Evolutionary conservation across 2,113 vertebrate species (phyloP).

Genomic region (Campylorhamphus procurvoides): DNA sequence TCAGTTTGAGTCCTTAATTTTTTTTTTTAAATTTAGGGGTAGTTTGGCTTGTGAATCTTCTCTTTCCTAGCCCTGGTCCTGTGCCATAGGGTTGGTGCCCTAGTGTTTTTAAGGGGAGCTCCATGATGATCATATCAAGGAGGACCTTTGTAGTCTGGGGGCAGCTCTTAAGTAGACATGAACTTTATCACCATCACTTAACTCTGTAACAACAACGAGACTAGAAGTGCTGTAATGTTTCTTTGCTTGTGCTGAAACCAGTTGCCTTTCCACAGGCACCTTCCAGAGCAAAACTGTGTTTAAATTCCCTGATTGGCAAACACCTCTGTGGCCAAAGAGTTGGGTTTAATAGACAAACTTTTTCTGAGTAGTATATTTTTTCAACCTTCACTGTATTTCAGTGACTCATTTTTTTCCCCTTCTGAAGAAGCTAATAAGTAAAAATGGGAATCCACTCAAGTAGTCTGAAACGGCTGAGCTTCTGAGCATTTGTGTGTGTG

Average conservation of each 20-base stretch:
- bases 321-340: not conserved
- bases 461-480: not conserved
- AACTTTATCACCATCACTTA: not conserved
- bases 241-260: not conserved
- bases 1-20: not conserved
- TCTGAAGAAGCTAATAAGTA: constrained; percentile 19
- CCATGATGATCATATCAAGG: not conserved
- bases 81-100: not conserved
- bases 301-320: not conserved
- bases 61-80: not conserved
- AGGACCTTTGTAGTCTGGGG: not conserved
- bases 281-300: not conserved
- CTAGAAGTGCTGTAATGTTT: not conserved
- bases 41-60: not conserved
- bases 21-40: not conserved
- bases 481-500: not conserved
- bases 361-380: not conserved
- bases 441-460: constrained; percentile 14
- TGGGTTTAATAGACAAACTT: not conserved
- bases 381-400: not conserved
- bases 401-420: not conserved
- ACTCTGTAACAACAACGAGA: not conserved
- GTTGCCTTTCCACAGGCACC: not conserved
- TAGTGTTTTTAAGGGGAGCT: not conserved
- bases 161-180: not conserved